These are phyloP conservation scores for Nomada fabriciana DNA, from an alignment of 2,888 invertebrate species.

Conservation along the genomic window DNA sequence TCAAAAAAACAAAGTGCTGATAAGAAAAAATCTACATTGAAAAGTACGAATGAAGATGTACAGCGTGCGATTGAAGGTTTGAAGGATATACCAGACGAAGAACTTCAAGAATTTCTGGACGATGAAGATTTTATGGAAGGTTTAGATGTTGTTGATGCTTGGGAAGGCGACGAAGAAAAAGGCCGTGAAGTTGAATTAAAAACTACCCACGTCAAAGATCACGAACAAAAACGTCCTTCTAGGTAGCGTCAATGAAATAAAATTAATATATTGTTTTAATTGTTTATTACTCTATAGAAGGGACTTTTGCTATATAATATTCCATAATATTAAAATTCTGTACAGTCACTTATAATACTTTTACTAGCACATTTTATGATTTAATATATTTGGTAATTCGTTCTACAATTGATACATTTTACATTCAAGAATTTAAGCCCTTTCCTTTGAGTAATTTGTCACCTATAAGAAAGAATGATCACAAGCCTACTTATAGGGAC, in stretches of 20 bases:
- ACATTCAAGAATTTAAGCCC: constrained; percentile 23
- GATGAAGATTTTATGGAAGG: constrained; percentile 81
- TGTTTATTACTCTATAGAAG: constrained; percentile 15
- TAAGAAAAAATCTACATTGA: constrained; percentile 46
- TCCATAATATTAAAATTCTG: not conserved
- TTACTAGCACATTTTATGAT: not conserved
- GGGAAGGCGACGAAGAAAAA: constrained; percentile 80
- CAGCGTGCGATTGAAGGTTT: constrained; percentile 78
- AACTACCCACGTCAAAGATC: constrained; percentile 40
- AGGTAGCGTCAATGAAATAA: constrained; percentile 69
- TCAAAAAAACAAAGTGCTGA: constrained; percentile 37
- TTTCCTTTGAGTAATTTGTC: constrained; percentile 20
- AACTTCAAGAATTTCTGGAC: constrained; percentile 79
- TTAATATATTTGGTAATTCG: too few relatives aligned
- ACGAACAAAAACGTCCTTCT: constrained; percentile 60
- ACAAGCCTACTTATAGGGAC: constrained; percentile 79
- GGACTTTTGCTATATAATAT: constrained; percentile 23
- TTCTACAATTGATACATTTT: constrained; percentile 22
- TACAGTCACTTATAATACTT: not conserved
- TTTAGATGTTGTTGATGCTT: constrained; percentile 81
- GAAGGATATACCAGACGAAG: constrained; percentile 79
- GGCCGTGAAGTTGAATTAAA: constrained; percentile 52
- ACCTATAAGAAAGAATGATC: constrained; percentile 46
- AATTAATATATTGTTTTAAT: constrained; percentile 22
- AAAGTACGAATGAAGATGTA: constrained; percentile 74